A percentile compares a stretch with the other conserved stretches of the same genome.
These are phyloP conservation scores for Trilocha varians DNA, from an alignment of 2,888 invertebrate genomes.

Conservation along the genomic window DNA sequence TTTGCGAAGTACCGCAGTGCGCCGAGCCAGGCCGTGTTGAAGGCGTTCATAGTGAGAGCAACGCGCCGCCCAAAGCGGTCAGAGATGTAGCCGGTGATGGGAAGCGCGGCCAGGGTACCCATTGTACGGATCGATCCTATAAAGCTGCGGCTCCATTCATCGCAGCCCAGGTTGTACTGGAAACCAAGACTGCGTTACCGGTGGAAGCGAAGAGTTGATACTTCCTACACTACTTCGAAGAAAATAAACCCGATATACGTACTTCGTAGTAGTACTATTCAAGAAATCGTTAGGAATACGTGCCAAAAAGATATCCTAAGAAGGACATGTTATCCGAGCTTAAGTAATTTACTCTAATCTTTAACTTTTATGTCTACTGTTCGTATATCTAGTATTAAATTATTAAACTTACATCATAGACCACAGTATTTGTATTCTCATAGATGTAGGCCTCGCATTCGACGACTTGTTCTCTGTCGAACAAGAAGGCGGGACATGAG, in stretches of 20 bases:
- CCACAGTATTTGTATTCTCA: constrained; percentile 40
- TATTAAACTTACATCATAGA: constrained; percentile 44
- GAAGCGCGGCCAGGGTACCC: constrained; percentile 77
- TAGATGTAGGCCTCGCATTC: constrained; percentile 40
- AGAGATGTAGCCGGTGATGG: constrained; percentile 78
- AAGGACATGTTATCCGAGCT: too few species aligned
- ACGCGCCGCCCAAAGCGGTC: constrained; percentile 79
- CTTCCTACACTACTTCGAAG: too few species aligned
- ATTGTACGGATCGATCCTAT: constrained; percentile 80
- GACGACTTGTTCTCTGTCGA: constrained; percentile 23
- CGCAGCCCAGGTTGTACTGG: constrained; percentile 75
- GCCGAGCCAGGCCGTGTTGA: constrained; percentile 76
- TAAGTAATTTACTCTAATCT: too few species aligned
- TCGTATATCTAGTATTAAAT: too few species aligned
- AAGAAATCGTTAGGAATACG: too few species aligned
- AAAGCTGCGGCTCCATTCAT: constrained; percentile 79
- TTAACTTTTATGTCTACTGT: too few species aligned
- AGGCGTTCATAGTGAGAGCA: constrained; percentile 69
- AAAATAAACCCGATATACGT: too few species aligned
- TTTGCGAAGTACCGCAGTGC: constrained; percentile 70
- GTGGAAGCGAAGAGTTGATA: too few species aligned
- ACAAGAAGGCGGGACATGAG: constrained; percentile 37
- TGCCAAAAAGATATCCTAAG: too few species aligned
- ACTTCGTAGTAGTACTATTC: too few species aligned
- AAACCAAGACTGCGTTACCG: constrained; percentile 8